These are phyloP conservation scores for Tipula unca DNA, from an alignment of 2,888 invertebrate genomes.

Conservation along the genomic window DNA sequence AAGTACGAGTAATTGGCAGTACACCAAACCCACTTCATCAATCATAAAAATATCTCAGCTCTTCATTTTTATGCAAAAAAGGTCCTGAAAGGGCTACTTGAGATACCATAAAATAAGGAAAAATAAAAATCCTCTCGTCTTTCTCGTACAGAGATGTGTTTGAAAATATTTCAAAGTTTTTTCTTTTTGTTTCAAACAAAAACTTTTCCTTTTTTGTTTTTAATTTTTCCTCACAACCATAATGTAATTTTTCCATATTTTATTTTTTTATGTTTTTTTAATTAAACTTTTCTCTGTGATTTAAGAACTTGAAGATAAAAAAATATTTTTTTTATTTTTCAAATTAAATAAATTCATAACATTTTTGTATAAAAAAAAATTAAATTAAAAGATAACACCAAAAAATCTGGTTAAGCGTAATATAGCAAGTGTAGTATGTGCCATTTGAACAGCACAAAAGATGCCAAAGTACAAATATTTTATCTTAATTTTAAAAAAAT, in stretches of 20 bases:
- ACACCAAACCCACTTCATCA: not conserved
- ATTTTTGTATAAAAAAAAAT: not conserved
- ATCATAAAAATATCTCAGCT: not conserved
- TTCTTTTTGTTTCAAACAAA: not conserved
- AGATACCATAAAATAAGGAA: not conserved
- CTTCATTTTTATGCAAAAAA: not conserved
- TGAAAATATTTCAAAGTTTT: not conserved
- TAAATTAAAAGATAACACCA: not conserved
- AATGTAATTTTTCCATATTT: not conserved
- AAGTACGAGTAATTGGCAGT: not conserved
- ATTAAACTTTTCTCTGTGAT: conserved; percentile 8
- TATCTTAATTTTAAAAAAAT: not conserved
- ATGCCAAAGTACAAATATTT: not conserved
- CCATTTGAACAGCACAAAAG: not conserved
- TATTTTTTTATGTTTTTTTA: not conserved
- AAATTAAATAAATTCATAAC: not conserved
- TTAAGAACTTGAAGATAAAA: not conserved
- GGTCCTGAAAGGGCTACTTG: not conserved
- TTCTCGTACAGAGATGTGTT: not conserved
- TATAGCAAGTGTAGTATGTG: not conserved
- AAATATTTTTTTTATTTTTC: not conserved
- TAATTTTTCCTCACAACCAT: not conserved
- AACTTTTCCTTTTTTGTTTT: not conserved
- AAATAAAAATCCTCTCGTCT: not conserved
- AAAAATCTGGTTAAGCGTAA: not conserved